Evolutionary conservation across 2,888 invertebrate genomes (phyloP).

Genomic region (Ennomos erosarius): DNA sequence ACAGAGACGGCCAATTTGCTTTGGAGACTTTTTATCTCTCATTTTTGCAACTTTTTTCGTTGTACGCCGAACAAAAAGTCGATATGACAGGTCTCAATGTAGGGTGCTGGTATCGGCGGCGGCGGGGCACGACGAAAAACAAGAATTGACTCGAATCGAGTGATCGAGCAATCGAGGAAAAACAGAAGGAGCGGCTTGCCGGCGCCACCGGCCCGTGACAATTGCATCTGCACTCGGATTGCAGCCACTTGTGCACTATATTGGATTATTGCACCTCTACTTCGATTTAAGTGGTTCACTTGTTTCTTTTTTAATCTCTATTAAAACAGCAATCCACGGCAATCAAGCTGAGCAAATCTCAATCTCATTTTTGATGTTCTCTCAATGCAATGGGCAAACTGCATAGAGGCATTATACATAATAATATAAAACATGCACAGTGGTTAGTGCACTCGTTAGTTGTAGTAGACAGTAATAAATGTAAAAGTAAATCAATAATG

Average conservation of each 20-base stretch:
- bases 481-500: no score
- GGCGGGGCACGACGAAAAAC: conserved; percentile 74
- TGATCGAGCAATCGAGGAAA: conserved; percentile 80
- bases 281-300: conserved; percentile 2
- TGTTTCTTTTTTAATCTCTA: neutral
- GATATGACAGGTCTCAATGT: conserved; percentile 82
- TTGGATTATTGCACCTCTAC: conserved; percentile 71
- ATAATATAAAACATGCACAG: no score
- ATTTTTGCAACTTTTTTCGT: conserved; percentile 70
- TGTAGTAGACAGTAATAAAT: no score
- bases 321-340: no score
- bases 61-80: conserved; percentile 77
- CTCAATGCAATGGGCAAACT: no score
- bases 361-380: no score
- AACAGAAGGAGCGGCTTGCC: conserved; percentile 68
- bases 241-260: conserved; percentile 71
- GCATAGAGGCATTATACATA: no score
- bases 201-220: conserved; percentile 73
- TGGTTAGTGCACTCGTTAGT: no score
- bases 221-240: conserved; percentile 78
- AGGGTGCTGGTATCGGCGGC: conserved; percentile 69
- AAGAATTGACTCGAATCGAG: conserved; percentile 75
- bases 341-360: no score
- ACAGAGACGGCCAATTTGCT: conserved; percentile 84
- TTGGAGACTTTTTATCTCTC: conserved; percentile 76